A percentile compares a stretch with the other conserved stretches of the same genome.
phyloP scores from a whole-genome alignment of 1,140 invertebrate genomes.

The Brachystomella parvula region DNA sequence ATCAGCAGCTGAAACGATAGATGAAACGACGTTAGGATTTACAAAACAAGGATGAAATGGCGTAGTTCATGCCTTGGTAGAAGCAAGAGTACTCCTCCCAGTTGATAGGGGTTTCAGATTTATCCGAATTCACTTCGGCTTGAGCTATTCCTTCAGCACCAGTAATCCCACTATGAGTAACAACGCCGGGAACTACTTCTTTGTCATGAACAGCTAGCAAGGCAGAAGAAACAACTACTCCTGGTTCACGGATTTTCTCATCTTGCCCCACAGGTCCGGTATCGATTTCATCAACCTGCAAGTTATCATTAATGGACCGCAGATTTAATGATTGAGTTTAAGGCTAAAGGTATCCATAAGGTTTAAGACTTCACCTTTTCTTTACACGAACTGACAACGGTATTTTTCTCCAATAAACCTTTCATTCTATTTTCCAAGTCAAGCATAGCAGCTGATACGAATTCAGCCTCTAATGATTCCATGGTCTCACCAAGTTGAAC shows the following conservation, averaged over 20 bases:
- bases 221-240: no score
- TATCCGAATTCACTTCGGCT: no score
- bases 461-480: constrained; percentile 70
- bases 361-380: neutral
- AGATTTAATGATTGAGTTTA: no score
- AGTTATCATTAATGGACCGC: no score
- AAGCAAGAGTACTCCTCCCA: constrained; percentile 65
- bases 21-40: neutral
- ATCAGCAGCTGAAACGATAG: constrained; percentile 57
- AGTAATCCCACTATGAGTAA: no score
- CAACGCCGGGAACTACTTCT: no score
- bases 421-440: constrained; percentile 13
- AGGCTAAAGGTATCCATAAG: no score
- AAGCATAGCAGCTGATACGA: constrained; percentile 57
- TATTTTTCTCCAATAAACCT: neutral
- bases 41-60: neutral
- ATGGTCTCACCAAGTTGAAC: constrained; percentile 52
- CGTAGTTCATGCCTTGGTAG: constrained; percentile 64
- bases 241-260: no score
- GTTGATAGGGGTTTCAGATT: neutral
- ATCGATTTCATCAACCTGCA: no score
- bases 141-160: no score
- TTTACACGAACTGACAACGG: neutral
- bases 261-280: no score
- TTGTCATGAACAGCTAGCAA: no score